Conservation (phyloP, 1,140 invertebrate genomes). For the Hycleus phaleratus region DNA sequence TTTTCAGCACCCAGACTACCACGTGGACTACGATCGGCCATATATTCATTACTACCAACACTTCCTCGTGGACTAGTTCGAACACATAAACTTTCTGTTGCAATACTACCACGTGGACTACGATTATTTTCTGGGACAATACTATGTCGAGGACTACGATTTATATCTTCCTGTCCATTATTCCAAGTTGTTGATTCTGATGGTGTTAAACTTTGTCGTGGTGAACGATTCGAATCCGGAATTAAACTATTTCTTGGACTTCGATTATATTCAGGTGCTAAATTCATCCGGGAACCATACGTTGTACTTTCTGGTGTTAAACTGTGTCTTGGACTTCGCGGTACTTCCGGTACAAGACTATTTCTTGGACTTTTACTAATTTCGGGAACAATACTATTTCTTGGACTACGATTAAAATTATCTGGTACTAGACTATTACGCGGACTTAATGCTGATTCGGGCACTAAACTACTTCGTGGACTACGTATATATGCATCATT, state of each 20-base stretch:
- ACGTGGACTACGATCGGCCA: slow-evolving; percentile 47
- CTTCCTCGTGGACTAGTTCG: slow-evolving; percentile 54
- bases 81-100: slow-evolving; percentile 40
- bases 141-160: slow-evolving; percentile 52
- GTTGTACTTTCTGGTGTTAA: slow-evolving; percentile 46
- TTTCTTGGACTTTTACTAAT: slow-evolving; percentile 47
- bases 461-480: slow-evolving; percentile 40
- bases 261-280: slow-evolving; percentile 48
- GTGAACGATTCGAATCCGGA: slow-evolving; percentile 47
- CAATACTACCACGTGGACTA: slow-evolving; percentile 55
- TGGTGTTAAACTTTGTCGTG: slow-evolving; percentile 50
- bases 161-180: slow-evolving; percentile 27
- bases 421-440: slow-evolving; percentile 53
- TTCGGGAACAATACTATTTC: slow-evolving; percentile 46
- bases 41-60: slow-evolving; percentile 44
- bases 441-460: slow-evolving; percentile 42
- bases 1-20: slow-evolving; percentile 51
- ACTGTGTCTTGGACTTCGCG: slow-evolving; percentile 53
- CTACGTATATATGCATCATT: slow-evolving; percentile 41
- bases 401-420: slow-evolving; percentile 52
- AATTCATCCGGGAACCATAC: slow-evolving; percentile 51
- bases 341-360: slow-evolving; percentile 51
- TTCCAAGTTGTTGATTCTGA: slow-evolving; percentile 46
- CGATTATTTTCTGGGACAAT: slow-evolving; percentile 46
- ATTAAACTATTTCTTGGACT: slow-evolving; percentile 58